A percentile compares a stretch with the other conserved stretches of the same genome.
Conservation (phyloP, 2,888 invertebrate genomes). For the Resseliella maxima region DNA sequence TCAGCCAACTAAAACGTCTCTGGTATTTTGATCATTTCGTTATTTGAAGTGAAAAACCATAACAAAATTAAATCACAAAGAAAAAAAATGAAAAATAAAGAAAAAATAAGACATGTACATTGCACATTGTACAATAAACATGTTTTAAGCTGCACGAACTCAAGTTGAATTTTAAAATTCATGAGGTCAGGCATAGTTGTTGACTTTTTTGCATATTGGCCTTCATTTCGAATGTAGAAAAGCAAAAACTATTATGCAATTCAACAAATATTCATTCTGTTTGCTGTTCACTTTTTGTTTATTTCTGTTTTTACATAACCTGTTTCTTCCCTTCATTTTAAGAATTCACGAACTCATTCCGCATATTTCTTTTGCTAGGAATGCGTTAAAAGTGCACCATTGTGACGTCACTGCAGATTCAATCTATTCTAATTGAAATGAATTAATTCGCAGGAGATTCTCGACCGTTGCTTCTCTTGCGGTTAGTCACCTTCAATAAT, state of each 20-base stretch:
- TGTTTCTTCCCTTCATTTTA: background rate
- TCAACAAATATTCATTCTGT: background rate
- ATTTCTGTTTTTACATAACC: background rate
- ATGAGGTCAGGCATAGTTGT: conserved; percentile 51
- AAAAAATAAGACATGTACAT: background rate
- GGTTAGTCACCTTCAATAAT: conserved; percentile 39
- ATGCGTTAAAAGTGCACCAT: background rate
- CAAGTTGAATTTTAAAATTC: background rate
- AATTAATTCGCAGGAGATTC: background rate
- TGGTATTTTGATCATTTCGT: conserved; percentile 36
- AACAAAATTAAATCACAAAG: background rate
- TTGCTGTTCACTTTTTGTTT: background rate
- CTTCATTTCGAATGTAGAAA: conserved; percentile 31
- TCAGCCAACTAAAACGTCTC: conserved; percentile 14
- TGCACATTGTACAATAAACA: too few species aligned
- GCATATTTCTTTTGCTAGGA: too few species aligned
- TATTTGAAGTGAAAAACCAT: too few species aligned
- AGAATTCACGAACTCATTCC: too few species aligned
- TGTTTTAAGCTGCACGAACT: conserved; percentile 19
- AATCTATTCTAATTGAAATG: conserved; percentile 40
- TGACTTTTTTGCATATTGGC: conserved; percentile 51
- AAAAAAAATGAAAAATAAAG: background rate
- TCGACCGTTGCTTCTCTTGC: background rate
- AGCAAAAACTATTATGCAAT: conserved; percentile 26
- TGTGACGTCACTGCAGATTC: conserved; percentile 46